Conservation (phyloP, 92 coral and sea anemone genomes). For the Parazoanthus swiftii region DNA sequence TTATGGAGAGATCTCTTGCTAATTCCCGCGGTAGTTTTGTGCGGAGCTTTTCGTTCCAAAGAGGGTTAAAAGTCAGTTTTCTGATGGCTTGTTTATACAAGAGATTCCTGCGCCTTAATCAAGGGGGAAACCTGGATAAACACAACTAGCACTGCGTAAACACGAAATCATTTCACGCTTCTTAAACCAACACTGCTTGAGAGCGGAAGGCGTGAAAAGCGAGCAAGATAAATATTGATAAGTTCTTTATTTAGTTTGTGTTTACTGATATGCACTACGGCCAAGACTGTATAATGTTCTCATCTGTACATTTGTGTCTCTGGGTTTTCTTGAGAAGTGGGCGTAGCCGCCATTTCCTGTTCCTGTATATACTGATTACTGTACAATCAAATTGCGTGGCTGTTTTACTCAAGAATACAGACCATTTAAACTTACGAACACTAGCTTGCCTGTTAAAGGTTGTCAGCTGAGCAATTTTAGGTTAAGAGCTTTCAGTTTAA, state of each 20-base stretch:
- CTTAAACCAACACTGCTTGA: slow-evolving; percentile 25
- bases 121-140: slow-evolving; percentile 33
- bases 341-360: slow-evolving; percentile 32
- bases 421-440: neutral
- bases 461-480: neutral
- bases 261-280: slow-evolving; percentile 22
- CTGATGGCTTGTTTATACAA: slow-evolving; percentile 23
- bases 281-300: slow-evolving; percentile 2
- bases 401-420: neutral
- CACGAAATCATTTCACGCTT: slow-evolving; percentile 1
- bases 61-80: slow-evolving; percentile 10
- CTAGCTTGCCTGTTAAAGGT: neutral
- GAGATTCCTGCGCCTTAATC: slow-evolving; percentile 26
- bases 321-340: slow-evolving; percentile 32
- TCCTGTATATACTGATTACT: neutral
- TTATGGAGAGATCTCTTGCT: neutral
- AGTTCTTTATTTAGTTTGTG: slow-evolving; percentile 39
- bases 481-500: neutral
- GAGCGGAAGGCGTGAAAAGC: slow-evolving; percentile 27
- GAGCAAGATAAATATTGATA: slow-evolving; percentile 23
- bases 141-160: slow-evolving; percentile 12
- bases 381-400: slow-evolving; percentile 8
- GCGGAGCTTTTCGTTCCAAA: neutral
- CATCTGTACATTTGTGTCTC: slow-evolving; percentile 2
- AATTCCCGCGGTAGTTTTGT: neutral